Evolutionary conservation across 2,113 vertebrate genomes (phyloP).

Genomic region (Sitta europaea): DNA sequence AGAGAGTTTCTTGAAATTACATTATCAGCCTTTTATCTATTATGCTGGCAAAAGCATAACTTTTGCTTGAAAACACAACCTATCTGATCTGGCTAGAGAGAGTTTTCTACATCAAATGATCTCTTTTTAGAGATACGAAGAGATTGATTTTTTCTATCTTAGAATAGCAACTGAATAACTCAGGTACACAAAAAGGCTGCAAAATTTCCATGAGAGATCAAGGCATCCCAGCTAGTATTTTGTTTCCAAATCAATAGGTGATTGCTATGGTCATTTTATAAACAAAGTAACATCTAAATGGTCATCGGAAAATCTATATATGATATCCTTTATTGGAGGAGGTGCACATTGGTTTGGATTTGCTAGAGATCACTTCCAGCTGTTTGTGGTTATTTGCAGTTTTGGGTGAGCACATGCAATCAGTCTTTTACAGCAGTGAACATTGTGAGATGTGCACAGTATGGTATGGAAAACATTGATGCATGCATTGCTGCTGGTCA

Average conservation of each 20-base stretch:
- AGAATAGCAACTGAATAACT: not conserved
- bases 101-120: not conserved
- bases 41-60: not conserved
- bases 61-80: not conserved
- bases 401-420: not conserved
- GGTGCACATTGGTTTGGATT: not conserved
- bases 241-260: not conserved
- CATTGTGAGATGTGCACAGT: fast-evolving
- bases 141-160: not conserved
- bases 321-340: not conserved
- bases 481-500: not conserved
- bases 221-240: not conserved
- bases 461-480: fast-evolving
- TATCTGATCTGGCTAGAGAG: not conserved
- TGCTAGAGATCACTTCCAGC: not conserved
- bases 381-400: not conserved
- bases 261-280: not conserved
- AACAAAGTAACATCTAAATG: not conserved
- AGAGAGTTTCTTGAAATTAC: not conserved
- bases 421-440: not conserved
- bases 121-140: not conserved
- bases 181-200: not conserved
- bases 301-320: not conserved
- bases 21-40: not conserved
- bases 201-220: not conserved